Evolutionary conservation across 2,888 invertebrate genomes (phyloP), one percentile per base, ranked within the genome.

Genomic region (Drymonia ruficornis): DNA sequence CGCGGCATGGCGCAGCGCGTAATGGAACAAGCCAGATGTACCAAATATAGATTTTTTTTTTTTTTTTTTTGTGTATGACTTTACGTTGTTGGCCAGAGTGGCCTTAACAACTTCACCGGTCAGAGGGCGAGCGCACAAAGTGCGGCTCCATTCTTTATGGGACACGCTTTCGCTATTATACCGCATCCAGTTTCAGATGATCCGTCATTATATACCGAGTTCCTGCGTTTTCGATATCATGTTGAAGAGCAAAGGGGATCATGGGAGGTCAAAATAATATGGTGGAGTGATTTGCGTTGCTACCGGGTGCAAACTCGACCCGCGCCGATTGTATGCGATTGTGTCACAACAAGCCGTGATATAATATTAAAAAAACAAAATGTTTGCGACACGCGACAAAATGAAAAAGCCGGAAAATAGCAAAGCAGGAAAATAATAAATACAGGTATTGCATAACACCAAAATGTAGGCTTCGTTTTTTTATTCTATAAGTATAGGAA

Each of bases 111-210:
- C n/a, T n/a, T n/a, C n/a, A n/a, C n/a, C n/a, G n/a, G n/a, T n/a
- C n/a, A n/a, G n/a, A n/a, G n/a, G n/a, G n/a, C n/a, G n/a, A n/a
- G n/a, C n/a, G n/a, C n/a, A n/a, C n/a, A n/a, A n/a, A n/a, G n/a
- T n/a, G n/a, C n/a, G n/a, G n/a, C n/a, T n/a, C n/a, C n/a, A n/a
- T 87, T 86, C 87, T 87, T 87, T 88, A 87, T 86, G 85, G 77
- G 81, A 86, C 88, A 87, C 82, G 86, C 83, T 87, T 87, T 85
- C 71, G 84, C 85, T 86, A 84, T 87, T 86, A 87, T 78, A 80
- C 72, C 63, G 65, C 65, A 79, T 65, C 86, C 86, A 87, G 72
- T 80, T 74, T 81, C 61, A 67, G 54, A 63, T 74, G 87, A 83
- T 63, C 86, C 76, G 70, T 81, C 75, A 73, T 69, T 70, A 68